Evolutionary conservation across 1,140 invertebrate genomes (phyloP), one percentile per base, ranked within the genome.

Genomic region (Drosophila nigromelanica): DNA sequence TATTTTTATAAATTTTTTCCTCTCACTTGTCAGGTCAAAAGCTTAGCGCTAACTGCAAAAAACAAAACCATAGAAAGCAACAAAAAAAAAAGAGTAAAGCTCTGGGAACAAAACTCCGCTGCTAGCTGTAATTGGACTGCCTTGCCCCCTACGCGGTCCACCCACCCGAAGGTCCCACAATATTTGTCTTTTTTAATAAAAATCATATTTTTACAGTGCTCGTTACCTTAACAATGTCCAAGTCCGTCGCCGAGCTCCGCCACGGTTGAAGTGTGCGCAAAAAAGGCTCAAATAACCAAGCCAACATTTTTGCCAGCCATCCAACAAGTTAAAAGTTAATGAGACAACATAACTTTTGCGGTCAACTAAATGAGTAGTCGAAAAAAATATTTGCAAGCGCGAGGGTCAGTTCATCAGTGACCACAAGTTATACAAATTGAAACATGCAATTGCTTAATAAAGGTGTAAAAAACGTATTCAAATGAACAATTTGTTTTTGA

Each of bases 291-390:
- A 80, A 89, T 89, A 89, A 78, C 83, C 85, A 51, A 64, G 82
- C 64, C 43, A 82, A 75, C 40, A 77, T 64, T 64, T 68, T 51
- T 52, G 30, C 56, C 56, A 62, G 56, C 45, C 54, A 39, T 55
- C 63, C 75, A 58, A 68, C 80, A 85, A 90, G 89, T 85, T 90
- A 90, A 90, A 90, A 90, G 89, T 90, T 90, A 90, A 90, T 90
- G 89, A 90, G 89, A 90, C 89, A 90, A 89, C 82, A 90, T 90
- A 90, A 90, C 89, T 86, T 90, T 80, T 83, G 86, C 55, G 86
- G 86, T 82, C 67, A 52, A 54, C 68, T 59, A 89, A 89, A 89
- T 89, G 80, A 89, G 85, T 60, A 69, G 56, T 27, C 30, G 18
- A 55, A 58, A 70, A 66, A 76, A 68, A 61, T 55, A 45, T 7